These are phyloP conservation scores for Esox niger DNA, from an alignment of 2,113 vertebrate genomes.

Conservation along the genomic window DNA sequence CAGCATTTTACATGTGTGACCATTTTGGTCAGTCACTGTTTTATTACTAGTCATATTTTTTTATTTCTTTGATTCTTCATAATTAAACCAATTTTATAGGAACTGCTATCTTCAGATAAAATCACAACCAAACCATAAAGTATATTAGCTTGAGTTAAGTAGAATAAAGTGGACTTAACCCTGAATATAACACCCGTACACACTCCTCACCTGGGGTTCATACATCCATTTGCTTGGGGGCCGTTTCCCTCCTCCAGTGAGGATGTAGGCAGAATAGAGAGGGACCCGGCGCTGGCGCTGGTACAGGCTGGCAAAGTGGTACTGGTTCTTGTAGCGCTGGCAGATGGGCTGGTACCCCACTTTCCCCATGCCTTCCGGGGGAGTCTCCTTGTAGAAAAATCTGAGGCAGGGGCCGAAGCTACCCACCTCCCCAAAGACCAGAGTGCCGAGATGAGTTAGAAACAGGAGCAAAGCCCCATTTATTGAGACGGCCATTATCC, in stretches of 20 bases:
- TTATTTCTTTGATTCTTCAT: no score
- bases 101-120: no score
- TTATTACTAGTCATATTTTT: no score
- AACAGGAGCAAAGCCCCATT: slow-evolving; percentile 33
- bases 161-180: neutral
- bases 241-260: slow-evolving; percentile 50
- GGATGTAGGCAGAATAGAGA: slow-evolving; percentile 58
- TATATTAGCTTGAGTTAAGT: neutral
- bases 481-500: neutral
- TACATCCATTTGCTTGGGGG: slow-evolving; percentile 46
- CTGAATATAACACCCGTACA: neutral
- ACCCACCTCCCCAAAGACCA: slow-evolving; percentile 41
- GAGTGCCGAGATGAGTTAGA: slow-evolving; percentile 22
- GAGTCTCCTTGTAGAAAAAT: slow-evolving; percentile 52
- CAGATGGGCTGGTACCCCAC: slow-evolving; percentile 52
- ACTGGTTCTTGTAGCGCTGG: slow-evolving; percentile 60
- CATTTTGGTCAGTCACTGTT: no score
- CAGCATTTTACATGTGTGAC: no score
- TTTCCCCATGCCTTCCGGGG: slow-evolving; percentile 37
- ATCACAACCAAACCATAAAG: no score
- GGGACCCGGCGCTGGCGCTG: slow-evolving; percentile 36
- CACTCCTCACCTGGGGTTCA: slow-evolving; percentile 64
- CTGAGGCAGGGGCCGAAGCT: slow-evolving; percentile 53
- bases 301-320: slow-evolving; percentile 64
- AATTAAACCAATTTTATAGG: no score